Percentiles rank a stretch among this genome's conserved stretches.
These are phyloP conservation scores for Tryphoninae sp. DNA, from an alignment of 2,888 invertebrate species.

Conservation along the genomic window DNA sequence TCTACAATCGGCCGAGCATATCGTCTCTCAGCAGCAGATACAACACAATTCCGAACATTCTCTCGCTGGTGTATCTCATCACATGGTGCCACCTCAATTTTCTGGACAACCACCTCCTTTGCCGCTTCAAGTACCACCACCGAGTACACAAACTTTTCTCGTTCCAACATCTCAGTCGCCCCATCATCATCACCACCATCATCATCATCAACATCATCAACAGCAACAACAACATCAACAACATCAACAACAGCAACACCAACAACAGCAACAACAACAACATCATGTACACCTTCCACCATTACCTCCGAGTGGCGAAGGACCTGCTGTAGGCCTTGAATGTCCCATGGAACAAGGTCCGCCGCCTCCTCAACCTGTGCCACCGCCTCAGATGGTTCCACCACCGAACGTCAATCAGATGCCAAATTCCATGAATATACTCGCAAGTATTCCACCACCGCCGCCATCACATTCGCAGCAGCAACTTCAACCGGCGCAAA, in stretches of 20 bases:
- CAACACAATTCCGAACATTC: constrained; percentile 76
- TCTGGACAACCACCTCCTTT: constrained; percentile 76
- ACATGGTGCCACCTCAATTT: constrained; percentile 75
- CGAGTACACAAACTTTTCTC: constrained; percentile 75
- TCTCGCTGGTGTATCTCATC: constrained; percentile 69
- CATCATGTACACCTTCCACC: constrained; percentile 44
- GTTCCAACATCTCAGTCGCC: constrained; percentile 74
- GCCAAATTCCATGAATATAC: constrained; percentile 77
- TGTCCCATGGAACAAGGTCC: constrained; percentile 82
- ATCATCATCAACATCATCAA: constrained; percentile 35
- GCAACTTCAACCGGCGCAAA: constrained; percentile 70
- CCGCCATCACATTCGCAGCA: constrained; percentile 67
- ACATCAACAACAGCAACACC: constrained; percentile 46
- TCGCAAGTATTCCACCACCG: constrained; percentile 78
- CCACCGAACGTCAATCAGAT: constrained; percentile 76
- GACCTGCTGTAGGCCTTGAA: constrained; percentile 80
- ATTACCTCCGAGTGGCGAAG: constrained; percentile 70
- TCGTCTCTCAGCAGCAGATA: constrained; percentile 71
- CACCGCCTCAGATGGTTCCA: constrained; percentile 80
- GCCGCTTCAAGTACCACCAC: constrained; percentile 76
- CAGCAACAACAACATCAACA: neutral
- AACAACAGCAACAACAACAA: constrained; percentile 27
- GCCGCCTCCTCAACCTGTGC: constrained; percentile 81
- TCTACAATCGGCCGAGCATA: constrained; percentile 76
- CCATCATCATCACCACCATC: constrained; percentile 71